A percentile compares a stretch with the other conserved stretches of the same genome.
These are phyloP conservation scores for Caenorhabditis becei DNA, from an alignment of 2,888 invertebrate genomes.

Conservation along the genomic window DNA sequence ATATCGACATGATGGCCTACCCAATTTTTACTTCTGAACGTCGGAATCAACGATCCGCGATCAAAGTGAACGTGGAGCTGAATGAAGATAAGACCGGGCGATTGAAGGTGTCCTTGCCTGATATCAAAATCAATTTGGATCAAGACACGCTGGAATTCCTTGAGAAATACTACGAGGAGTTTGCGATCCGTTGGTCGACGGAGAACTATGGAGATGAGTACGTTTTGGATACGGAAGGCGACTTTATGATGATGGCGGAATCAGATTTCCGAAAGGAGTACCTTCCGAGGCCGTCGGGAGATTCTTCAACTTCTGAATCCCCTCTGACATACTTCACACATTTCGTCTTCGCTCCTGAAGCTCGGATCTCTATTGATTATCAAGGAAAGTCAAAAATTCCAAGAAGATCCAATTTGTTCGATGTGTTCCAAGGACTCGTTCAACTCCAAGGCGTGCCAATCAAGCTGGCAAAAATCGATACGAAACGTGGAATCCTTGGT, in stretches of 20 bases:
- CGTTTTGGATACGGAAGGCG: not conserved
- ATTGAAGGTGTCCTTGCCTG: slow-evolving; percentile 85
- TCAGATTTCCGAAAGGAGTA: too few relatives aligned
- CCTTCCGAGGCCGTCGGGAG: too few relatives aligned
- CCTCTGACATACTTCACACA: slow-evolving; percentile 65
- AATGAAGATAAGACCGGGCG: slow-evolving; percentile 67
- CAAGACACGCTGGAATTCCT: slow-evolving; percentile 95
- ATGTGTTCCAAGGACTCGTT: slow-evolving; percentile 85
- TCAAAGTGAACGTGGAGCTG: too few relatives aligned
- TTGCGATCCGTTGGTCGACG: not conserved
- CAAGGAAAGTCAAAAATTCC: slow-evolving; percentile 87
- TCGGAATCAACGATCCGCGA: slow-evolving; percentile 70
- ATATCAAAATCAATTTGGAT: slow-evolving; percentile 94
- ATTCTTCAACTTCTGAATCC: too few relatives aligned
- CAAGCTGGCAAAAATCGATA: slow-evolving; percentile 89
- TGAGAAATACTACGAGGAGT: slow-evolving; percentile 87
- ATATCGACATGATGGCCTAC: not conserved
- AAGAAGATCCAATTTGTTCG: not conserved
- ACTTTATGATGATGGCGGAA: too few relatives aligned
- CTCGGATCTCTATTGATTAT: slow-evolving; percentile 95
- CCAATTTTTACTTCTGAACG: slow-evolving; percentile 69
- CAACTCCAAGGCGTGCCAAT: slow-evolving; percentile 95
- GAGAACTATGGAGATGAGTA: not conserved
- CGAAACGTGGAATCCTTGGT: slow-evolving; percentile 86
- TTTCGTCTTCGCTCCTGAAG: slow-evolving; percentile 93